Evolutionary conservation across 2,113 vertebrate genomes (phyloP).

Genomic region (Pteropus alecto): DNA sequence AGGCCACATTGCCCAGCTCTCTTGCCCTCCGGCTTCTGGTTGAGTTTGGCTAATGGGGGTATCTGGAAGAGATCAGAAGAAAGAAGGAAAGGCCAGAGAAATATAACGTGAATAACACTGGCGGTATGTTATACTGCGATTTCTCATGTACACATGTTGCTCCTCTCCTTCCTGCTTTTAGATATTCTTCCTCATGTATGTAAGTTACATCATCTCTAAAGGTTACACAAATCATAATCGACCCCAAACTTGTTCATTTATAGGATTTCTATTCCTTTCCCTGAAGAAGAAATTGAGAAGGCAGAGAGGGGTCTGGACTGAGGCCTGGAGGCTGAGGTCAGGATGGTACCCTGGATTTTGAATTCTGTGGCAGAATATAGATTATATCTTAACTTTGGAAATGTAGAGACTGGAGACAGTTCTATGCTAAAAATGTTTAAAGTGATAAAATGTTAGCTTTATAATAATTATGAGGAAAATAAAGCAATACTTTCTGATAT

Average conservation of each 20-base stretch:
- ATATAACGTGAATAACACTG: not conserved
- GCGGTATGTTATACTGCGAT: too few species aligned
- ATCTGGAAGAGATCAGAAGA: not conserved
- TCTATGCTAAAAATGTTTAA: not conserved
- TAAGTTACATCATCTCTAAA: not conserved
- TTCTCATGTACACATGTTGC: not conserved
- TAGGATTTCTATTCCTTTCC: not conserved
- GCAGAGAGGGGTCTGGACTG: rapidly evolving
- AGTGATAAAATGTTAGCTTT: not conserved
- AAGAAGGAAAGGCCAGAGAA: not conserved
- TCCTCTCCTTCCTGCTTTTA: not conserved
- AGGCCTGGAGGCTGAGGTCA: not conserved
- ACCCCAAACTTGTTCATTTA: not conserved
- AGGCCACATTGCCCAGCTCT: not conserved
- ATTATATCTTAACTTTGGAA: not conserved
- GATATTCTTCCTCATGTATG: not conserved
- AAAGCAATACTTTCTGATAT: not conserved
- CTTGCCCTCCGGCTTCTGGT: not conserved
- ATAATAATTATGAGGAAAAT: not conserved
- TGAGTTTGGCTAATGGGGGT: not conserved
- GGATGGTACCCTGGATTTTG: not conserved
- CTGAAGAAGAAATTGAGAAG: not conserved
- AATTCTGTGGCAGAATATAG: not conserved
- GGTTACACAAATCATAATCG: not conserved
- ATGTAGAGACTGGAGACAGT: not conserved